Conservation (phyloP, 2,888 invertebrate genomes). For the Sphaerophoria taeniata region DNA sequence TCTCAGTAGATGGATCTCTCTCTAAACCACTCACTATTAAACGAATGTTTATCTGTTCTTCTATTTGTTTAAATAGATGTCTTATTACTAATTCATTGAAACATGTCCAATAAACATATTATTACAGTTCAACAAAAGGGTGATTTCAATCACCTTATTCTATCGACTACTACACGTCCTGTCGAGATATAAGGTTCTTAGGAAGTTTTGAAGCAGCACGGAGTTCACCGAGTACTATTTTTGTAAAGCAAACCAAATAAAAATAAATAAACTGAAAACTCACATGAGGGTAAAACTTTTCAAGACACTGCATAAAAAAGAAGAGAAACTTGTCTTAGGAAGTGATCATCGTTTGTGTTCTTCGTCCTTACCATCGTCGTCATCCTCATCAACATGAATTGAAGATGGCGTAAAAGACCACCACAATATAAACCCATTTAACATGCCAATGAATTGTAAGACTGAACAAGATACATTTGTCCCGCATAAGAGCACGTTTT, state of each 20-base stretch:
- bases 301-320: too few relatives aligned
- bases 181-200: not conserved
- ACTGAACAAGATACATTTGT: constrained; percentile 40
- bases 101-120: constrained; percentile 55
- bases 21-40: not conserved
- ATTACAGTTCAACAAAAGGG: constrained; percentile 29
- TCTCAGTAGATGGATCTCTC: constrained; percentile 35
- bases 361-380: not conserved
- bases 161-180: not conserved
- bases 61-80: constrained; percentile 11
- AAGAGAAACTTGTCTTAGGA: too few relatives aligned
- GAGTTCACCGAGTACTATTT: constrained; percentile 31
- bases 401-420: constrained; percentile 10
- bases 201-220: too few relatives aligned
- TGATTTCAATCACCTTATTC: not conserved
- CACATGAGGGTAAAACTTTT: constrained; percentile 53
- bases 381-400: constrained; percentile 44
- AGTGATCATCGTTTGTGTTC: too few relatives aligned
- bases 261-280: not conserved
- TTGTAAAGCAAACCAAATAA: not conserved
- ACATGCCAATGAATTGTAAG: constrained; percentile 24
- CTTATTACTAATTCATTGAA: too few relatives aligned
- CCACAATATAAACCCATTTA: constrained; percentile 27
- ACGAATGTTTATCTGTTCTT: not conserved
- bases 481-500: constrained; percentile 55